Percentiles rank a stretch among this genome's conserved stretches.
These are phyloP conservation scores for Charadrius vociferus DNA, from an alignment of 2,113 vertebrate genomes.

Conservation along the genomic window DNA sequence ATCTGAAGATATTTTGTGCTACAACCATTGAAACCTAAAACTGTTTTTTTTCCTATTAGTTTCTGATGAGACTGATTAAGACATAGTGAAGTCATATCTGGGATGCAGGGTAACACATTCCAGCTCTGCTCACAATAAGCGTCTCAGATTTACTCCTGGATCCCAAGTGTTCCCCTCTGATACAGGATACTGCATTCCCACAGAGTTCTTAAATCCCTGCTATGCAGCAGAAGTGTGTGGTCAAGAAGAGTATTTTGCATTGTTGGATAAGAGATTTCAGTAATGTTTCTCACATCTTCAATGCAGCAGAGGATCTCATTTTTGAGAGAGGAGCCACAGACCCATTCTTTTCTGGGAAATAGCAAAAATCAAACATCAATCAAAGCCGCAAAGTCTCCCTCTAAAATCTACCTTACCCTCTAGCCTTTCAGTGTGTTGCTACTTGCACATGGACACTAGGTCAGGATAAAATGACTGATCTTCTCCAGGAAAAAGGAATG, in stretches of 20 bases:
- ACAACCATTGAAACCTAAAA: background rate
- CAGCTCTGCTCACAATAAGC: background rate
- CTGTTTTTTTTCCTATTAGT: background rate
- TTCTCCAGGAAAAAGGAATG: background rate
- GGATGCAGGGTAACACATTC: background rate
- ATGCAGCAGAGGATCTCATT: background rate
- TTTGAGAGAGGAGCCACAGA: background rate
- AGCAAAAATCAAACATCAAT: background rate
- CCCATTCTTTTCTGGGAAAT: background rate
- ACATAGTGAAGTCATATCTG: background rate
- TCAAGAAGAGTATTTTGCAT: background rate
- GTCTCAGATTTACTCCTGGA: background rate
- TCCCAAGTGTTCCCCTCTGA: background rate
- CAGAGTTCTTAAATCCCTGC: background rate
- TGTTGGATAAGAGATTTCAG: background rate
- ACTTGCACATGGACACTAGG: background rate
- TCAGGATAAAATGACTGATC: background rate
- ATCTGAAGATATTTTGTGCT: background rate
- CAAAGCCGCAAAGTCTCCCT: background rate
- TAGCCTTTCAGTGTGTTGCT: rapidly evolving
- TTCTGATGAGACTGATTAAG: constrained; percentile 40
- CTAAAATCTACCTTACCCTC: background rate
- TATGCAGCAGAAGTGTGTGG: constrained; percentile 7
- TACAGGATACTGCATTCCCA: constrained; percentile 29
- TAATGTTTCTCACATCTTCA: background rate